Evolutionary conservation across 2,797 vertebrate species (phyloP).

Genomic region (Poecilia wingei): DNA sequence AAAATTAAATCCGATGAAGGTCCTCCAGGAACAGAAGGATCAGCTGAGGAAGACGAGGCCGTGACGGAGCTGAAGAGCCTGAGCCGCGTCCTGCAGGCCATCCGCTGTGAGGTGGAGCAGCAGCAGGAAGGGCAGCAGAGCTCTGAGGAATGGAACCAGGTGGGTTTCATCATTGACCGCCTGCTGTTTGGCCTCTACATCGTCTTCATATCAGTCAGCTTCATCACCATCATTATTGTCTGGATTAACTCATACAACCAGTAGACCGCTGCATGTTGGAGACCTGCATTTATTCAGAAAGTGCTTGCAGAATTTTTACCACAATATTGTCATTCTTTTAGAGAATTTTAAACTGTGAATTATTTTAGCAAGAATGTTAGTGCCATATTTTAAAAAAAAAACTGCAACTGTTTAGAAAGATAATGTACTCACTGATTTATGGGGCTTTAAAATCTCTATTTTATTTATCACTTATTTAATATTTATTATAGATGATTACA

Average conservation of each 20-base stretch:
- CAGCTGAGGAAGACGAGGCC: constrained; percentile 27
- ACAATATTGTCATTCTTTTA: constrained; percentile 10
- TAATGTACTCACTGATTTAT: not conserved
- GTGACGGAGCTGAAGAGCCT: constrained; percentile 71
- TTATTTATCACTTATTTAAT: not conserved
- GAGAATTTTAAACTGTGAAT: not conserved
- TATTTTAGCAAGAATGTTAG: constrained; percentile 8
- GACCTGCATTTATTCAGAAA: not conserved
- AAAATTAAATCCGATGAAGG: not conserved
- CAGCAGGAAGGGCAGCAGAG: constrained; percentile 37
- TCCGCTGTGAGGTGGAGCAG: constrained; percentile 70
- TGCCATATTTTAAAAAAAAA: not conserved
- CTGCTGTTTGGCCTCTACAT: constrained; percentile 78
- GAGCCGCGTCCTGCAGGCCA: constrained; percentile 60
- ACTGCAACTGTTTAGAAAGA: constrained; percentile 7
- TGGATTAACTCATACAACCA: constrained; percentile 64
- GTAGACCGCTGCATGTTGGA: constrained; percentile 25
- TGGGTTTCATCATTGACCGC: constrained; percentile 79
- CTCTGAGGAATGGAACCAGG: constrained; percentile 76
- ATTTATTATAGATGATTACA: not conserved
- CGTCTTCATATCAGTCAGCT: constrained; percentile 78
- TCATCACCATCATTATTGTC: constrained; percentile 73
- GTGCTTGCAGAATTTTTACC: constrained; percentile 11
- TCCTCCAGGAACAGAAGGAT: not conserved
- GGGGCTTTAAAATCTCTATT: constrained; percentile 11